These are phyloP conservation scores for Trichopoda pennipes DNA, from an alignment of 2,888 invertebrate species.

Conservation along the genomic window DNA sequence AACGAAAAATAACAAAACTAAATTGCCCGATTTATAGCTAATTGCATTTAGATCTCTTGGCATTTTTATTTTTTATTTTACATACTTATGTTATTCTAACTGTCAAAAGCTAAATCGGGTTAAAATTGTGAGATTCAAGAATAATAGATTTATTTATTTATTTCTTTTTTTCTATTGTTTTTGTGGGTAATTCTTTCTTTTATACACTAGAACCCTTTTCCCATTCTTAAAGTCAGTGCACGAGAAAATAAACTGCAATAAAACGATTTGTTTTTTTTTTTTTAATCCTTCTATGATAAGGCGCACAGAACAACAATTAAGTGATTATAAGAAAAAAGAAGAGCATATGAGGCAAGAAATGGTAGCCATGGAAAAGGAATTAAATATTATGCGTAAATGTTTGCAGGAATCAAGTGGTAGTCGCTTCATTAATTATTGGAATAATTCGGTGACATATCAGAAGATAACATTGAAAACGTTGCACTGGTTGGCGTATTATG, in stretches of 20 bases:
- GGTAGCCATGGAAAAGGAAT: slow-evolving; percentile 68
- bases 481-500: slow-evolving; percentile 75
- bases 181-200: too few species aligned
- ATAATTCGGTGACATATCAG: slow-evolving; percentile 72
- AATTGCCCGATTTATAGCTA: too few species aligned
- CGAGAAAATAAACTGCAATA: background rate
- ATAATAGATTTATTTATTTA: too few species aligned
- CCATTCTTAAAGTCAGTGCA: too few species aligned
- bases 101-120: too few species aligned
- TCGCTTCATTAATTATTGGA: slow-evolving; percentile 73
- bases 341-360: slow-evolving; percentile 69
- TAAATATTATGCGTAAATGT: slow-evolving; percentile 70
- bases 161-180: too few species aligned
- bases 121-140: too few species aligned
- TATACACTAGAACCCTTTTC: too few species aligned
- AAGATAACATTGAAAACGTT: slow-evolving; percentile 73
- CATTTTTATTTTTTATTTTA: too few species aligned
- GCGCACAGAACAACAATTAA: slow-evolving; percentile 70
- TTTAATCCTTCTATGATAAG: slow-evolving; percentile 10
- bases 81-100: too few species aligned
- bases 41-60: too few species aligned
- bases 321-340: slow-evolving; percentile 65
- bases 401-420: slow-evolving; percentile 74
- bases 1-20: too few species aligned
- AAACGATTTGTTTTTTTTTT: background rate